phyloP scores from a whole-genome alignment of 37 sponge, comb jelly and placozoan genomes.

The Halichondria panicea region DNA sequence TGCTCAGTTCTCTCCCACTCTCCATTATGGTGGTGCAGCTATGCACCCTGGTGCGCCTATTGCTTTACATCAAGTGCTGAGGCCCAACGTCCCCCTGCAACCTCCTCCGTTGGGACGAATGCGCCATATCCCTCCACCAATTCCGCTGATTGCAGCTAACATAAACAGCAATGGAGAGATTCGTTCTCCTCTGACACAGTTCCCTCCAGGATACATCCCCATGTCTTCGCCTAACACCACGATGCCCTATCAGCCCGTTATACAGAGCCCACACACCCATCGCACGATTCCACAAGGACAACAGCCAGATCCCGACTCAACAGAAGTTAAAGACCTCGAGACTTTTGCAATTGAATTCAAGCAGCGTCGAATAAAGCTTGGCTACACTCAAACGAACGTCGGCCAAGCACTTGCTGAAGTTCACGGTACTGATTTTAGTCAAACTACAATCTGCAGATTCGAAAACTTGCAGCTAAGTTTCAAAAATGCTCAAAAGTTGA shows the following conservation, averaged over 20 bases:
- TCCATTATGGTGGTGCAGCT: slow-evolving; percentile 15
- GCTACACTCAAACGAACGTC: slow-evolving; percentile 96
- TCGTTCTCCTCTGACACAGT: slow-evolving; percentile 26
- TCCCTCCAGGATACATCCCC: slow-evolving; percentile 13
- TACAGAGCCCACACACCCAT: slow-evolving; percentile 34
- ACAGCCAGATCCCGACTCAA: slow-evolving; percentile 73
- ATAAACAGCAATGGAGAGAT: slow-evolving; percentile 33
- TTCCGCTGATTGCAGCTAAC: not conserved
- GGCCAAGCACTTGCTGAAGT: slow-evolving; percentile 94
- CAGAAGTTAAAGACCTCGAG: slow-evolving; percentile 87
- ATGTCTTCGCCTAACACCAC: slow-evolving; percentile 6
- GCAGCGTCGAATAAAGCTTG: slow-evolving; percentile 83
- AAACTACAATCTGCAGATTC: slow-evolving; percentile 97
- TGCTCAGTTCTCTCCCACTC: slow-evolving; percentile 3
- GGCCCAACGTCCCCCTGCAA: slow-evolving; percentile 15
- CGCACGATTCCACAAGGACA: slow-evolving; percentile 58
- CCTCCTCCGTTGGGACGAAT: slow-evolving; percentile 37
- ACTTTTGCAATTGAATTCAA: slow-evolving; percentile 90
- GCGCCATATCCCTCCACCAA: not conserved
- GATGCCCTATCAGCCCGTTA: slow-evolving; percentile 31
- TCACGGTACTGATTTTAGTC: slow-evolving; percentile 96
- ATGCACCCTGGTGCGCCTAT: slow-evolving; percentile 2
- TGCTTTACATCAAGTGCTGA: slow-evolving; percentile 3
- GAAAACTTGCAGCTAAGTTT: slow-evolving; percentile 95
- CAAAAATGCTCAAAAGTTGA: slow-evolving; percentile 95